Conservation (phyloP, 2,888 invertebrate genomes). For the Alentia gelatinosa region DNA sequence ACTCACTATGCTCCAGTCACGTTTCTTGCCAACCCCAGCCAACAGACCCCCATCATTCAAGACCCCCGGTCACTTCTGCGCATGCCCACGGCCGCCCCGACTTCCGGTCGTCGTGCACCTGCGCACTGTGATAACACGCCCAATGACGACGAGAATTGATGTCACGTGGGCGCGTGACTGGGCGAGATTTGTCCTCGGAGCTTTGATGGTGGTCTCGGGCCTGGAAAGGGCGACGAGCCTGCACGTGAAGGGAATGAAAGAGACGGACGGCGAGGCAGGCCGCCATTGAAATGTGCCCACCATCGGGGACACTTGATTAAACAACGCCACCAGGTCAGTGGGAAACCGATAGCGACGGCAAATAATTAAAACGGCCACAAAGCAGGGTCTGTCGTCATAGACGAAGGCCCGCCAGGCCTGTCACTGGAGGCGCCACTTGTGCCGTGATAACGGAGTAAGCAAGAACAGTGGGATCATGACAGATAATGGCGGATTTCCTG, state of each 20-base stretch:
- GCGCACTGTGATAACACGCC: constrained; percentile 49
- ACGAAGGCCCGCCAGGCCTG: background rate
- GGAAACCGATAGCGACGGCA: constrained; percentile 29
- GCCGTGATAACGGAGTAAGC: too few species aligned
- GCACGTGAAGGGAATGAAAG: background rate
- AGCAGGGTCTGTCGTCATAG: background rate
- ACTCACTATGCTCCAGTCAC: too few species aligned
- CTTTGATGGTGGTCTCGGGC: background rate
- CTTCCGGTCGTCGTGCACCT: constrained; percentile 8
- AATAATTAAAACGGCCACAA: background rate
- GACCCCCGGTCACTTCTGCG: background rate
- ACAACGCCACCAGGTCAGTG: background rate
- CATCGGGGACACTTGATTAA: constrained; percentile 19
- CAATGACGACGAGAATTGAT: constrained; percentile 48
- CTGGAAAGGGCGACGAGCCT: background rate
- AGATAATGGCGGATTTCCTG: too few species aligned
- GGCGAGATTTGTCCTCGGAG: constrained; percentile 22
- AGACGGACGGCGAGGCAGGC: background rate
- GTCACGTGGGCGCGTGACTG: constrained; percentile 47
- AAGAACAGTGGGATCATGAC: too few species aligned
- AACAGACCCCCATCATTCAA: background rate
- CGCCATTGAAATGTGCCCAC: constrained; percentile 14
- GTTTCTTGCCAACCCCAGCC: background rate
- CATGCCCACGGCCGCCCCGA: background rate
- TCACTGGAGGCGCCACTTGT: too few species aligned